Evolutionary conservation across 2,797 vertebrate genomes (phyloP).

Genomic region (Coregonus ussuriensis): DNA sequence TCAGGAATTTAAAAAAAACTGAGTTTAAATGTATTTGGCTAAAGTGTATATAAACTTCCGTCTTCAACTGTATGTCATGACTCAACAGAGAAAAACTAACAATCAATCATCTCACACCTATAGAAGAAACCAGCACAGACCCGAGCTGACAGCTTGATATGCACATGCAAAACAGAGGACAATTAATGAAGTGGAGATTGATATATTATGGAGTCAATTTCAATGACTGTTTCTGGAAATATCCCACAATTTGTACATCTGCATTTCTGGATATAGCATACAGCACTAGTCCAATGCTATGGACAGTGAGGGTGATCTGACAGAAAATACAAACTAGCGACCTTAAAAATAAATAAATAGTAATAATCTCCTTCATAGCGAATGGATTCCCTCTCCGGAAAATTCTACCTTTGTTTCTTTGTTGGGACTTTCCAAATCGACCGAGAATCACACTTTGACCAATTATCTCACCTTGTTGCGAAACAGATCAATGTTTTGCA

Average conservation of each 20-base stretch:
- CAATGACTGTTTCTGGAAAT: constrained; percentile 41
- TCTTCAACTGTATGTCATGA: constrained; percentile 33
- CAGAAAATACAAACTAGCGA: constrained; percentile 35
- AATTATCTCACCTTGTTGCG: constrained; percentile 26
- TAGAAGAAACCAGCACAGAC: constrained; percentile 24
- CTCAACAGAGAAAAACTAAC: constrained; percentile 32
- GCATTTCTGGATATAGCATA: constrained; percentile 38
- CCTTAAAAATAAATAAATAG: constrained; percentile 43
- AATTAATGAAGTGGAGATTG: constrained; percentile 17
- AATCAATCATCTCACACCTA: constrained; percentile 46
- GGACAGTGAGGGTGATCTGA: constrained; percentile 32
- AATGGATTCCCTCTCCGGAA: constrained; percentile 39
- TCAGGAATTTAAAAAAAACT: too few relatives aligned
- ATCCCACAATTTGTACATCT: constrained; percentile 15
- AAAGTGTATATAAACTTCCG: too few relatives aligned
- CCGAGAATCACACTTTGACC: constrained; percentile 33
- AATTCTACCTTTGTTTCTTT: constrained; percentile 25
- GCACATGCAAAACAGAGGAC: constrained; percentile 10
- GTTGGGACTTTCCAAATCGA: constrained; percentile 54
- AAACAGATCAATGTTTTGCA: constrained; percentile 31
- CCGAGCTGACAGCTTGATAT: constrained; percentile 37
- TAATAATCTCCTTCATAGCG: constrained; percentile 26
- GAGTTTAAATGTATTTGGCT: too few relatives aligned
- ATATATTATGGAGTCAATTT: constrained; percentile 37
- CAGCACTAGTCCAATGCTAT: constrained; percentile 23